These are phyloP conservation scores for Lapara coniferarum DNA, from an alignment of 2,888 invertebrate genomes.

Conservation along the genomic window DNA sequence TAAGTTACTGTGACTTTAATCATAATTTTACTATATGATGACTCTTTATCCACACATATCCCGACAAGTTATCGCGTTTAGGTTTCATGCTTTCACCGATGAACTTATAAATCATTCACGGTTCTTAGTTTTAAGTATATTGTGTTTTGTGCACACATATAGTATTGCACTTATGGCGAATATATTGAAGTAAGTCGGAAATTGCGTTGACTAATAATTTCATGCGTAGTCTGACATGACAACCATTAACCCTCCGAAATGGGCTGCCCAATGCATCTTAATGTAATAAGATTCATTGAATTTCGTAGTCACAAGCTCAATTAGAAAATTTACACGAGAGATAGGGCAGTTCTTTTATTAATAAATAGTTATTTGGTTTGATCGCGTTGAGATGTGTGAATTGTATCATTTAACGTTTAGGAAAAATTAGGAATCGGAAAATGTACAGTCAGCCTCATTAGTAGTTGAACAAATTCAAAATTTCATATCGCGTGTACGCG, in stretches of 20 bases:
- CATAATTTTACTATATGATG: no score
- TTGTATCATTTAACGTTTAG: no score
- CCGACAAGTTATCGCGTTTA: neutral
- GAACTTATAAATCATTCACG: neutral
- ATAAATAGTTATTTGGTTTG: neutral
- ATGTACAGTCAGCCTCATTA: no score
- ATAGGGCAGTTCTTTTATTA: neutral
- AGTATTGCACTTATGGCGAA: neutral
- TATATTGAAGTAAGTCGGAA: neutral
- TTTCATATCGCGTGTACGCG: no score
- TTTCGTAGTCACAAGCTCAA: neutral
- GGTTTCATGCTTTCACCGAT: neutral
- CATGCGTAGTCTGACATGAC: neutral
- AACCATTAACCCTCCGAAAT: constrained; percentile 16
- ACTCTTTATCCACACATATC: neutral
- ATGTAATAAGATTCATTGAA: neutral
- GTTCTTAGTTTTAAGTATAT: constrained; percentile 1
- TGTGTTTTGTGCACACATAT: neutral
- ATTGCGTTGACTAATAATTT: neutral
- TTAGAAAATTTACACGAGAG: neutral
- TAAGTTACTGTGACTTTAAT: no score
- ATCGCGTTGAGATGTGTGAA: neutral
- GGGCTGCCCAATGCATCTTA: neutral
- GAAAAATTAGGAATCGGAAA: no score
- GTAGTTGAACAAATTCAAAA: no score